A percentile compares a stretch with the other conserved stretches of the same genome.
These are phyloP conservation scores for Pseudorhombus dupliciocellatus DNA, from an alignment of 2,113 vertebrate species.

Conservation along the genomic window DNA sequence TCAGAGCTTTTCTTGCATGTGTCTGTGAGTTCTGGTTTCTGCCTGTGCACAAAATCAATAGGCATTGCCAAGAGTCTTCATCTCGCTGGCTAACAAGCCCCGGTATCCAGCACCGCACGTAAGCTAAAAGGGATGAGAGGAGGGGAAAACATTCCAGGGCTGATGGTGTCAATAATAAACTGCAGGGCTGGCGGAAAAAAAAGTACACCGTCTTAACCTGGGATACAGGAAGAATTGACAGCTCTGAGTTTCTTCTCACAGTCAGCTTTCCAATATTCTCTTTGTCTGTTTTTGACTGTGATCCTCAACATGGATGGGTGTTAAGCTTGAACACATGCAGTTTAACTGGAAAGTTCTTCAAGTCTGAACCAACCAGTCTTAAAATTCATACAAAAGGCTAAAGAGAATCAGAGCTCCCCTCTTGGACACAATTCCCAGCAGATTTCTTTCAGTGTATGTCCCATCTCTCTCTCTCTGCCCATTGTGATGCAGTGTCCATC, in stretches of 20 bases:
- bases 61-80: constrained; percentile 64
- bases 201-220: constrained; percentile 5
- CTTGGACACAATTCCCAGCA: constrained; percentile 36
- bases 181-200: constrained; percentile 51
- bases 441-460: too few relatives aligned
- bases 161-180: constrained; percentile 47
- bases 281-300: background rate
- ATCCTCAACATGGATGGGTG: background rate
- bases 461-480: too few relatives aligned
- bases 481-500: too few relatives aligned
- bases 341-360: constrained; percentile 15
- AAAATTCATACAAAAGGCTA: constrained; percentile 21
- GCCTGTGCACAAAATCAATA: constrained; percentile 68
- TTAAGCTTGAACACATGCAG: background rate
- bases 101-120: constrained; percentile 57
- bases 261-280: background rate
- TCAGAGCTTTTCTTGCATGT: constrained; percentile 57
- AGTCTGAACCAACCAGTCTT: background rate
- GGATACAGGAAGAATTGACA: constrained; percentile 15
- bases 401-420: background rate
- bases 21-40: constrained; percentile 51
- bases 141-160: constrained; percentile 23
- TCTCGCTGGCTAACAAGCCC: constrained; percentile 56
- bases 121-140: constrained; percentile 50
- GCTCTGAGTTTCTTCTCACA: constrained; percentile 5